Evolutionary conservation across 2,888 invertebrate genomes (phyloP).

Genomic region (Tetropium fuscum): DNA sequence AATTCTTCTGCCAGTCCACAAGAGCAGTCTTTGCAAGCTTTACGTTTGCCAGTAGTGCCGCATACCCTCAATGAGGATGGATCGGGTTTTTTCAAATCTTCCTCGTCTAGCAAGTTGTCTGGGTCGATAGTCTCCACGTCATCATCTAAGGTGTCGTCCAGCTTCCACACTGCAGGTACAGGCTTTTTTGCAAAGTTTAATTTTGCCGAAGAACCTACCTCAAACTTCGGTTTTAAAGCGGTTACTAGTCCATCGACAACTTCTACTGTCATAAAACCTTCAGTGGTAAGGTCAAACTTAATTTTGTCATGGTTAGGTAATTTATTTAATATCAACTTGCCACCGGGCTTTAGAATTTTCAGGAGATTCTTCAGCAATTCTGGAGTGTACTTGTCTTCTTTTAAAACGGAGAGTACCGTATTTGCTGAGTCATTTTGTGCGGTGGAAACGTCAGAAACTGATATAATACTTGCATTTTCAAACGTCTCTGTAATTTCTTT

Average conservation of each 20-base stretch:
- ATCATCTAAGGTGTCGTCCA: slow-evolving; percentile 78
- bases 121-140: slow-evolving; percentile 86
- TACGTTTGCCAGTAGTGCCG: slow-evolving; percentile 89
- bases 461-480: slow-evolving; percentile 19
- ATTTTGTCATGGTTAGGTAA: slow-evolving; percentile 39
- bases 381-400: slow-evolving; percentile 5
- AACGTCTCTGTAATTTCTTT: slow-evolving; percentile 28
- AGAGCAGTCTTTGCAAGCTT: slow-evolving; percentile 97
- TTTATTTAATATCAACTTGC: slow-evolving; percentile 47
- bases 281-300: slow-evolving; percentile 58
- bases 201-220: slow-evolving; percentile 75
- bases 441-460: slow-evolving; percentile 21
- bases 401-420: slow-evolving; percentile 7
- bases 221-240: slow-evolving; percentile 77
- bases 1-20: slow-evolving; percentile 98
- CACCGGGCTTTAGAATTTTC: slow-evolving; percentile 51
- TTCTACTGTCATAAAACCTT: slow-evolving; percentile 58
- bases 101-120: slow-evolving; percentile 89
- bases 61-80: slow-evolving; percentile 86
- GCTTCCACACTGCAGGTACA: slow-evolving; percentile 77
- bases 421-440: slow-evolving; percentile 21
- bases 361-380: slow-evolving; percentile 24
- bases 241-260: slow-evolving; percentile 52
- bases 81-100: slow-evolving; percentile 90
- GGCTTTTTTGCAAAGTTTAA: slow-evolving; percentile 66